phyloP scores from a whole-genome alignment of 1,140 invertebrate genomes.

The Tetragnatha versicolor region DNA sequence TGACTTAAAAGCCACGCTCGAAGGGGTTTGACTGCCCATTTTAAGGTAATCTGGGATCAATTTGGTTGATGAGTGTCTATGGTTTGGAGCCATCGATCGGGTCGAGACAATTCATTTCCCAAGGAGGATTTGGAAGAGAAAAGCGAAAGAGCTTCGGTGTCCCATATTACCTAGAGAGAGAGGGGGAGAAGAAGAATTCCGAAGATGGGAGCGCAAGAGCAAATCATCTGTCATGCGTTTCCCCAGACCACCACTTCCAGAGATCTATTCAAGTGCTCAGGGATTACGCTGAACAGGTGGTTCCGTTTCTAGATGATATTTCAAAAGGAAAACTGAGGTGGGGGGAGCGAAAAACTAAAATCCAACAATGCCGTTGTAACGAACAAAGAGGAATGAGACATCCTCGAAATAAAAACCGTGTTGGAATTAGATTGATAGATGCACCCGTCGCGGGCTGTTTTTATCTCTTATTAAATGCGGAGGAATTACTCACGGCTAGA shows the following conservation, averaged over 20 bases:
- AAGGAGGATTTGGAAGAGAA: slow-evolving; percentile 36
- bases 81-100: too few species aligned
- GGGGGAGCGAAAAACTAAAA: slow-evolving; percentile 6
- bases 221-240: slow-evolving; percentile 53
- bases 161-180: not conserved
- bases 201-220: slow-evolving; percentile 44
- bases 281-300: slow-evolving; percentile 53
- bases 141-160: slow-evolving; percentile 35
- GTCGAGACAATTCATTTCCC: too few species aligned
- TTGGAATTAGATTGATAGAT: slow-evolving; percentile 54
- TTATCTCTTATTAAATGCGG: slow-evolving; percentile 54
- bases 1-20: too few species aligned
- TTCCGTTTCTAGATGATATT: slow-evolving; percentile 51
- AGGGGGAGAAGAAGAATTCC: slow-evolving; percentile 33
- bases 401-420: slow-evolving; percentile 49
- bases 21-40: too few species aligned
- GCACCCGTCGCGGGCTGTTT: slow-evolving; percentile 16
- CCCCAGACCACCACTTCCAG: slow-evolving; percentile 52
- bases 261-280: slow-evolving; percentile 52
- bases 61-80: too few species aligned
- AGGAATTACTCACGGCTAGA: slow-evolving; percentile 34
- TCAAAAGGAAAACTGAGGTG: slow-evolving; percentile 45
- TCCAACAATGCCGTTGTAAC: slow-evolving; percentile 39
- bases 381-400: slow-evolving; percentile 46
- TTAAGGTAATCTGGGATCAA: too few species aligned